Conservation (phyloP, 2,797 vertebrate species). For the Acanthurus tractus region DNA sequence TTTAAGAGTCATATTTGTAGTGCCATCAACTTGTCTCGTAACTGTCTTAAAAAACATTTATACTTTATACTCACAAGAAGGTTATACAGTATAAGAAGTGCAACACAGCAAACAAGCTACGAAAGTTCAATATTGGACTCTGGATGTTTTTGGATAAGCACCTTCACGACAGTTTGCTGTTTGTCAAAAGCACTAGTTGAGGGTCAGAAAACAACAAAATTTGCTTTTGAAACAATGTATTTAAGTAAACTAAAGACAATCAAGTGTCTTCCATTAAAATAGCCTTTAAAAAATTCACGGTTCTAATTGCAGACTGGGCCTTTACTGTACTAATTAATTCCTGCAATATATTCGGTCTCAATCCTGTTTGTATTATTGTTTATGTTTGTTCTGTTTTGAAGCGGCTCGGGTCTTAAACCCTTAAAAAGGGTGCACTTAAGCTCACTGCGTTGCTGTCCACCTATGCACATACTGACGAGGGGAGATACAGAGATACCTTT, state of each 20-base stretch:
- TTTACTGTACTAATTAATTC: background rate
- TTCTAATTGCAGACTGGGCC: background rate
- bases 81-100: too few species aligned
- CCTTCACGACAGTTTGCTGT: too few species aligned
- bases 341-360: background rate
- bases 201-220: background rate
- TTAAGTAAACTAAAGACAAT: background rate
- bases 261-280: background rate
- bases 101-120: too few species aligned
- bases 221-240: background rate
- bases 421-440: background rate
- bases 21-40: too few species aligned
- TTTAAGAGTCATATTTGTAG: too few species aligned
- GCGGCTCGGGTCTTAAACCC: background rate
- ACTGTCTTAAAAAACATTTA: too few species aligned
- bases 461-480: background rate
- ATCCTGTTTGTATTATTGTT: background rate
- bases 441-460: too few species aligned
- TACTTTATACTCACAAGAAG: too few species aligned
- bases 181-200: too few species aligned
- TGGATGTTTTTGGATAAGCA: too few species aligned
- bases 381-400: background rate
- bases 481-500: background rate
- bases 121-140: too few species aligned
- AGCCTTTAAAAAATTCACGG: background rate